Conservation (phyloP, 2,888 invertebrate species). For the Beris morrisii region DNA sequence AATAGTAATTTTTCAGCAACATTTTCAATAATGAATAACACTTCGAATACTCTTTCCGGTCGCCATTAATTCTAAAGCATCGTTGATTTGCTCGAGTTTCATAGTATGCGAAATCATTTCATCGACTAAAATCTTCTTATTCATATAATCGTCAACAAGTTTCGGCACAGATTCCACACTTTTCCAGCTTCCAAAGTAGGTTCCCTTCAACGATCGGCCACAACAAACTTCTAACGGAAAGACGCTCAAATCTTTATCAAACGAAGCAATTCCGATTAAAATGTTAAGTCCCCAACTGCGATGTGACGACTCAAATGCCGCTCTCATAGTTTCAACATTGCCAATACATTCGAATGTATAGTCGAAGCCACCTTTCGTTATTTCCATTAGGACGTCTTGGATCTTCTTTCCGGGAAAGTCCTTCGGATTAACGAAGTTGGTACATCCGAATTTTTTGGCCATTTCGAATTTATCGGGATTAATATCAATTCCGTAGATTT, state of each 20-base stretch:
- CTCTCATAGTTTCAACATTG: conserved; percentile 81
- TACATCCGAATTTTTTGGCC: conserved; percentile 84
- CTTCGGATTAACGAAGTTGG: conserved; percentile 92
- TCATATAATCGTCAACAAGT: conserved; percentile 81
- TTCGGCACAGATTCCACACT: conserved; percentile 92
- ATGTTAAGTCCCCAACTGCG: conserved; percentile 98
- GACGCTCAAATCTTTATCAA: conserved; percentile 95
- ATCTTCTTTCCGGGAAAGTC: conserved; percentile 73
- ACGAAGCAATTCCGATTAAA: conserved; percentile 96
- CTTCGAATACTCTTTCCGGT: conserved; percentile 70
- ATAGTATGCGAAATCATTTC: conserved; percentile 89
- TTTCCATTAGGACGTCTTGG: conserved; percentile 82
- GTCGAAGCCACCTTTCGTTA: conserved; percentile 95
- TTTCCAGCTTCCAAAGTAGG: conserved; percentile 95
- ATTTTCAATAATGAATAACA: conserved; percentile 56
- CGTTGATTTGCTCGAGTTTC: conserved; percentile 79
- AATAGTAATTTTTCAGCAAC: no score
- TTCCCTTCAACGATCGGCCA: conserved; percentile 95
- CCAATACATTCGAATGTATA: conserved; percentile 99
- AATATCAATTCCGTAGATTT: conserved; percentile 86
- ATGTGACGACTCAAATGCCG: conserved; percentile 83
- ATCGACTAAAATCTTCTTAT: conserved; percentile 82
- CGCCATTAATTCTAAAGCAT: conserved; percentile 91
- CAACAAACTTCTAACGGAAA: conserved; percentile 97
- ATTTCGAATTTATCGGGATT: conserved; percentile 80